phyloP scores from a whole-genome alignment of 2,888 invertebrate genomes.

The Mechanitis mazaeus region DNA sequence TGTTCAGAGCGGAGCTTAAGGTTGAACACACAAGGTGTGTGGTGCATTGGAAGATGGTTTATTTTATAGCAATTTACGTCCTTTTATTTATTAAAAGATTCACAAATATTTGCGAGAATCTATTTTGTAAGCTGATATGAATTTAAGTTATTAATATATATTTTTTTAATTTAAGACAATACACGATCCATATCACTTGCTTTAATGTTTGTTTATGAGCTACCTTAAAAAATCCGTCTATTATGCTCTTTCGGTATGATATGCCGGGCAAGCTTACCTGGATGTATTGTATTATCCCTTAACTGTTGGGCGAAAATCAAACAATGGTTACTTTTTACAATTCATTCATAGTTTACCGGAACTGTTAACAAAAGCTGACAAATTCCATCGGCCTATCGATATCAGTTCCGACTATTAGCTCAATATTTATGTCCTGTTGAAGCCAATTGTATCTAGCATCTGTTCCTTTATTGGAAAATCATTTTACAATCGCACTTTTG shows the following conservation, averaged over 20 bases:
- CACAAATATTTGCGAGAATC: no score
- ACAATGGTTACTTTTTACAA: constrained; percentile 42
- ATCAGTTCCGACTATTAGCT: constrained; percentile 70
- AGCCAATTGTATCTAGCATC: constrained; percentile 45
- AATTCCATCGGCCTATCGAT: constrained; percentile 63
- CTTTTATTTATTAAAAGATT: no score
- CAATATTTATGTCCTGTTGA: constrained; percentile 68
- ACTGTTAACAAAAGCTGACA: constrained; percentile 65
- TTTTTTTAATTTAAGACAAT: no score
- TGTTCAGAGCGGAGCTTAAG: constrained; percentile 63
- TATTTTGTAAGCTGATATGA: no score
- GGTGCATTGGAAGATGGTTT: constrained; percentile 34
- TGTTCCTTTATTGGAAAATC: constrained; percentile 26
- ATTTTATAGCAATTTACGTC: constrained; percentile 33
- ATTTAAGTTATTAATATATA: no score
- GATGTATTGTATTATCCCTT: constrained; percentile 45
- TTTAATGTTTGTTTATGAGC: no score
- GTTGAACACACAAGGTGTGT: constrained; percentile 32
- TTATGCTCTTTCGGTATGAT: constrained; percentile 26
- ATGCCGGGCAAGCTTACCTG: constrained; percentile 58
- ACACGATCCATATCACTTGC: no score
- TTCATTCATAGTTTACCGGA: constrained; percentile 60
- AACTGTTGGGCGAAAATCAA: constrained; percentile 42
- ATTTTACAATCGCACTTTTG: constrained; percentile 24
- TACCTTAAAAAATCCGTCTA: no score